Evolutionary conservation across 2,888 invertebrate species (phyloP).

Genomic region (Drosophila sordidapex): DNA sequence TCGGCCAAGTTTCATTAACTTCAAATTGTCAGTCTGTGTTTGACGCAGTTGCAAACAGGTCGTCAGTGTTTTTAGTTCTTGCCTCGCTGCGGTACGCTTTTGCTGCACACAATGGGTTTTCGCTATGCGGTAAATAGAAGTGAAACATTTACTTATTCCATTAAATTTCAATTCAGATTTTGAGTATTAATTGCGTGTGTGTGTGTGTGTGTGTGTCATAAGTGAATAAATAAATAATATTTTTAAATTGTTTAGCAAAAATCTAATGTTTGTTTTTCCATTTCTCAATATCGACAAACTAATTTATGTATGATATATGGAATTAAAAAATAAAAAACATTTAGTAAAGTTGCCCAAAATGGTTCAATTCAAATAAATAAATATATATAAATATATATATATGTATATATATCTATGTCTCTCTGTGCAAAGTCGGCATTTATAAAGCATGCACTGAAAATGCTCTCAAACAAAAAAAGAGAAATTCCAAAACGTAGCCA

Average conservation of each 20-base stretch:
- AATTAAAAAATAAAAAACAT: background rate
- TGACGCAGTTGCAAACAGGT: slow-evolving; percentile 1
- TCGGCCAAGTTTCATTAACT: background rate
- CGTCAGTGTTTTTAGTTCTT: background rate
- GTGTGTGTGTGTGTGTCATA: background rate
- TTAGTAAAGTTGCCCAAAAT: too few relatives aligned
- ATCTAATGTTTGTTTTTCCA: background rate
- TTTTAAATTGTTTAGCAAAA: background rate
- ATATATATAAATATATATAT: too few relatives aligned
- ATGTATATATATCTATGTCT: too few relatives aligned
- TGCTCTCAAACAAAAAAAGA: background rate
- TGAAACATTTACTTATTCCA: background rate
- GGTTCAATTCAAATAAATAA: too few relatives aligned
- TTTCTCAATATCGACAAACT: background rate
- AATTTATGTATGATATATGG: background rate
- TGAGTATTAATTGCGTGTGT: too few relatives aligned
- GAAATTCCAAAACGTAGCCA: background rate
- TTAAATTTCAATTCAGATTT: too few relatives aligned
- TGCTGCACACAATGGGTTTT: slow-evolving; percentile 5
- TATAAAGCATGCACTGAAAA: background rate
- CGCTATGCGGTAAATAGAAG: background rate
- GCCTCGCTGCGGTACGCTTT: background rate
- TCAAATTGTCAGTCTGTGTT: background rate
- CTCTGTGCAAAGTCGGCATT: background rate
- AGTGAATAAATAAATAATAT: background rate